Evolutionary conservation across 1,140 invertebrate species (phyloP).

Genomic region (Dryas iulia): DNA sequence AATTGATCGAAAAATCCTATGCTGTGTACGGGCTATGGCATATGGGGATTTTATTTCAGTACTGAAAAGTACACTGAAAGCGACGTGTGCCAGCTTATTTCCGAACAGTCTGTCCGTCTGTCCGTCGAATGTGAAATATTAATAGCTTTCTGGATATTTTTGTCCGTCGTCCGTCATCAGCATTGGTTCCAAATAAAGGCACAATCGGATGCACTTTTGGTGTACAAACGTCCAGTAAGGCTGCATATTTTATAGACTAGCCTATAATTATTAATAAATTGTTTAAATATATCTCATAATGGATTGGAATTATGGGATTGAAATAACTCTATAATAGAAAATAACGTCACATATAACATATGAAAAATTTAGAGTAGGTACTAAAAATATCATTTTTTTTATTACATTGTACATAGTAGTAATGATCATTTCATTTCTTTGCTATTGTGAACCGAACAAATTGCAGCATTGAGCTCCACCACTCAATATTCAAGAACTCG

Average conservation of each 20-base stretch:
- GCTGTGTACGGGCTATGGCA: background rate
- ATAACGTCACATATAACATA: no score
- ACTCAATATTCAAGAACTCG: no score
- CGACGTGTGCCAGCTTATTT: conserved; percentile 26
- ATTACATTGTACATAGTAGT: no score
- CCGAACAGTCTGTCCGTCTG: conserved; percentile 19
- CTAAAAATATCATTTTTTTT: no score
- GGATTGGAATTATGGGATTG: no score
- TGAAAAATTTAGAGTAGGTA: no score
- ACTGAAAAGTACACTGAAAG: background rate
- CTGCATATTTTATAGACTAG: background rate
- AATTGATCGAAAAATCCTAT: background rate
- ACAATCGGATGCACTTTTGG: conserved; percentile 13
- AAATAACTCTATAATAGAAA: no score
- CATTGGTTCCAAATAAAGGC: conserved; percentile 24
- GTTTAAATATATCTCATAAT: no score
- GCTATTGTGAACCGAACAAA: no score
- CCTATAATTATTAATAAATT: background rate
- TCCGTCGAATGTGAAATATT: conserved; percentile 30
- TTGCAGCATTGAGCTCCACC: no score
- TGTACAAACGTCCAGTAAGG: background rate
- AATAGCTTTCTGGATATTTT: conserved; percentile 33
- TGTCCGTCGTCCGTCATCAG: conserved; percentile 26
- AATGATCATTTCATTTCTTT: no score
- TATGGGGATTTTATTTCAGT: background rate